Base-by-base conservation (phyloP, 2,888 invertebrate genomes). In the Herminia tarsipennalis region DNA sequence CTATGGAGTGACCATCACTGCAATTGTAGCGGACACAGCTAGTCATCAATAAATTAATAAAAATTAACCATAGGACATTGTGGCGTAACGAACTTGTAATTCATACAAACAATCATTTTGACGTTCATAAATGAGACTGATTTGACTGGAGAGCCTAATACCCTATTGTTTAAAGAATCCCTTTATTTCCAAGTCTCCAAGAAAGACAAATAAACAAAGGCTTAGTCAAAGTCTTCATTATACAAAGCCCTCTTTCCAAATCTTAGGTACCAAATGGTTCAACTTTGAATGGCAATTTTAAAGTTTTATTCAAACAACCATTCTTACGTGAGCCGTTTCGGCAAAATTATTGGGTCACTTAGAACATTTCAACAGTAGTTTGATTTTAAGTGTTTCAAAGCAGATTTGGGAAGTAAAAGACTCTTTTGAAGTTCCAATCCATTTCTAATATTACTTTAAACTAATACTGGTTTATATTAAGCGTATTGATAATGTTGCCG, bases 341-440 rank as follows among this genome's bases (percentile, higher is more conserved):
- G 42, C 46, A 52, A 49, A 52, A 53, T 34, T 62, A 53, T 43
- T 57, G 45, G 43, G 53, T 48, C 24, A 48, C 30, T 53, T 17
- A 5, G n/a, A 1, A 38, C 20, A 21, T 25, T 22, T 21, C 10
- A 8, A 14, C n/a, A 5, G 30, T 9, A 30, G 21, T 39, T 24
- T 32, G 24, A 12, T 24, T 22, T 38, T 14, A 16, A 13, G 8
- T 3, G 29, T 16, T 3, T 29, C n/a, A n/a, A n/a, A n/a, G n/a
- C n/a, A n/a, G n/a, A n/a, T n/a, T n/a, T n/a, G n/a, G n/a, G n/a
- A n/a, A n/a, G n/a, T n/a, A n/a, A n/a, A n/a, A n/a, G n/a, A n/a
- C n/a, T n/a, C n/a, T n/a, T n/a, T n/a, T n/a, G n/a, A n/a, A n/a
- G n/a, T n/a, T n/a, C n/a, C n/a, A n/a, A n/a, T n/a, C n/a, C n/a